phyloP scores from a whole-genome alignment of 37 sponge, comb jelly and placozoan genomes.

The Corticium candelabrum region DNA sequence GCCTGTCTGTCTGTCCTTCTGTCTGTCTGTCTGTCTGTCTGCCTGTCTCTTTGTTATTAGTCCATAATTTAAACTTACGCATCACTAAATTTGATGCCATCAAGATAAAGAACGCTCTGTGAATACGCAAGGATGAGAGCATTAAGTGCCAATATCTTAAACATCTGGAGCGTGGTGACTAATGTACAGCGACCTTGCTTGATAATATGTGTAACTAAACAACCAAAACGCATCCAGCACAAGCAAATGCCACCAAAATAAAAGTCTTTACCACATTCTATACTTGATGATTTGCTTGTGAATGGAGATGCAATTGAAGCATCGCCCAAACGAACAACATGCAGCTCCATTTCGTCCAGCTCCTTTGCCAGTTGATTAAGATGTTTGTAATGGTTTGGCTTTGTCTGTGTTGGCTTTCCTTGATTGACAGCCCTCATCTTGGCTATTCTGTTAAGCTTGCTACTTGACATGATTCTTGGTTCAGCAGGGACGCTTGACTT shows the following conservation, averaged over 20 bases:
- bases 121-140: conserved; percentile 94
- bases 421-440: background rate
- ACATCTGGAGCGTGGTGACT: conserved; percentile 98
- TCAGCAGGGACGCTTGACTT: background rate
- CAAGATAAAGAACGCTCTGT: conserved; percentile 91
- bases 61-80: conserved; percentile 52
- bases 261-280: conserved; percentile 56
- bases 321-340: conserved; percentile 87
- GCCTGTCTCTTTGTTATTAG: too few species aligned
- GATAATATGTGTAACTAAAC: conserved; percentile 73
- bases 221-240: background rate
- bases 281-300: conserved; percentile 72
- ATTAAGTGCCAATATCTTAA: conserved; percentile 97
- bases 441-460: background rate
- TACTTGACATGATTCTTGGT: background rate
- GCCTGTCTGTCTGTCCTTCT: too few species aligned
- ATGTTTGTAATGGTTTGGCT: too few species aligned
- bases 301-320: conserved; percentile 98
- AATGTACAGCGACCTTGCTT: conserved; percentile 92
- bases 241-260: background rate
- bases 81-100: conserved; percentile 97
- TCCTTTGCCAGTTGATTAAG: background rate
- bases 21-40: too few species aligned
- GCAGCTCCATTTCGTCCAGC: conserved; percentile 32
- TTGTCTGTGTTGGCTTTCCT: too few species aligned